phyloP scores from a whole-genome alignment of 2,113 vertebrate species.

The Xyliphius kryptos region DNA sequence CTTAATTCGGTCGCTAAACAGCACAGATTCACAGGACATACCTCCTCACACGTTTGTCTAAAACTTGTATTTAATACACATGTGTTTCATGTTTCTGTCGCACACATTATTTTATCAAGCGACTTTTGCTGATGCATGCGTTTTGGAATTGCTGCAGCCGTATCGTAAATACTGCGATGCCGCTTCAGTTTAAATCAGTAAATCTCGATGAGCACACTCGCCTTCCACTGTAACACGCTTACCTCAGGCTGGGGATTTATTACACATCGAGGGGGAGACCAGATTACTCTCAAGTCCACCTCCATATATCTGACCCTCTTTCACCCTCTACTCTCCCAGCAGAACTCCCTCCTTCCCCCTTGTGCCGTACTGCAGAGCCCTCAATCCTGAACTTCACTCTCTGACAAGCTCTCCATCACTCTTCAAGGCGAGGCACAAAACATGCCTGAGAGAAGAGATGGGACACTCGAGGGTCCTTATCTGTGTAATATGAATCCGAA shows the following conservation, averaged over 20 bases:
- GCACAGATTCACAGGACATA: too few relatives aligned
- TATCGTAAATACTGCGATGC: background rate
- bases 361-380: slow-evolving; percentile 31
- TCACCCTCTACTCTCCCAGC: slow-evolving; percentile 2
- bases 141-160: background rate
- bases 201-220: slow-evolving; percentile 1
- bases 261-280: slow-evolving; percentile 32
- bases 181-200: background rate
- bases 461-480: slow-evolving; percentile 25
- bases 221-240: slow-evolving; percentile 32
- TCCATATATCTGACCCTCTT: slow-evolving; percentile 17
- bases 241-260: slow-evolving; percentile 49
- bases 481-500: slow-evolving; percentile 14
- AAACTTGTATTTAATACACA: too few relatives aligned
- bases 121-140: background rate
- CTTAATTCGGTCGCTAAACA: too few relatives aligned
- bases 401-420: slow-evolving; percentile 59
- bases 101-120: background rate
- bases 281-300: slow-evolving; percentile 45
- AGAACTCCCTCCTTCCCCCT: slow-evolving; percentile 19
- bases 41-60: too few relatives aligned
- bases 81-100: too few relatives aligned
- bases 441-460: background rate
- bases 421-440: slow-evolving; percentile 54
- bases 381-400: slow-evolving; percentile 45